These are phyloP conservation scores for Eretmochelys imbricata DNA, from an alignment of 2,113 vertebrate species.

Conservation along the genomic window DNA sequence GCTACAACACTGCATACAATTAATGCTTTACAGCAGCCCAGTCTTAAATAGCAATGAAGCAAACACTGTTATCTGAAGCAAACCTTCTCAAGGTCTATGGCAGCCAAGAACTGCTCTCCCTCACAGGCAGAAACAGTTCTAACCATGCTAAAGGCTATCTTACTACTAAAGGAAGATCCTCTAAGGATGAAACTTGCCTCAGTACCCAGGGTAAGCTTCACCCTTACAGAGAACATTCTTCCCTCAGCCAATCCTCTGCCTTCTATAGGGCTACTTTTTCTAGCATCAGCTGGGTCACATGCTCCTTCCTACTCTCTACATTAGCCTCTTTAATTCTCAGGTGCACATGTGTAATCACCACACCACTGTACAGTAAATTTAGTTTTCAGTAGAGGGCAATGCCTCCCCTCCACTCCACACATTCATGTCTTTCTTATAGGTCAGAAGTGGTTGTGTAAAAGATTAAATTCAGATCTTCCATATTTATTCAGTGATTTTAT, in stretches of 20 bases:
- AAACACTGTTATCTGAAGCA: rapidly evolving
- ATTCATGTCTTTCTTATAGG: background rate
- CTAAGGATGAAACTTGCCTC: rapidly evolving
- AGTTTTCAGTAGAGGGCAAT: background rate
- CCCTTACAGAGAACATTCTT: background rate
- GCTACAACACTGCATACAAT: background rate
- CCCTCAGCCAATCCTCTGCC: background rate
- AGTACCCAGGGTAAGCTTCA: background rate
- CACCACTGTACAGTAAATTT: background rate
- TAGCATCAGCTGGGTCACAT: background rate
- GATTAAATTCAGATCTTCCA: constrained; percentile 23
- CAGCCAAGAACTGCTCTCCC: background rate
- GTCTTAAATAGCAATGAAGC: background rate
- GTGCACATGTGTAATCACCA: background rate
- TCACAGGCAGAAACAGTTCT: background rate
- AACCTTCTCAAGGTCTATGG: rapidly evolving
- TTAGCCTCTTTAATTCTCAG: rapidly evolving
- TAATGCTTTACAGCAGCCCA: background rate
- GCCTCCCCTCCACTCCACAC: rapidly evolving
- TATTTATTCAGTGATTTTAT: constrained; percentile 54
- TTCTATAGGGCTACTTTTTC: background rate
- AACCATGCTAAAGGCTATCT: background rate
- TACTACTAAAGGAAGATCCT: background rate
- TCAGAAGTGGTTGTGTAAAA: background rate
- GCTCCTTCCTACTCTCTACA: background rate